Percentiles rank a stretch among this genome's conserved stretches.
Conservation (phyloP, 2,113 vertebrate species). For the Meriones unguiculatus region DNA sequence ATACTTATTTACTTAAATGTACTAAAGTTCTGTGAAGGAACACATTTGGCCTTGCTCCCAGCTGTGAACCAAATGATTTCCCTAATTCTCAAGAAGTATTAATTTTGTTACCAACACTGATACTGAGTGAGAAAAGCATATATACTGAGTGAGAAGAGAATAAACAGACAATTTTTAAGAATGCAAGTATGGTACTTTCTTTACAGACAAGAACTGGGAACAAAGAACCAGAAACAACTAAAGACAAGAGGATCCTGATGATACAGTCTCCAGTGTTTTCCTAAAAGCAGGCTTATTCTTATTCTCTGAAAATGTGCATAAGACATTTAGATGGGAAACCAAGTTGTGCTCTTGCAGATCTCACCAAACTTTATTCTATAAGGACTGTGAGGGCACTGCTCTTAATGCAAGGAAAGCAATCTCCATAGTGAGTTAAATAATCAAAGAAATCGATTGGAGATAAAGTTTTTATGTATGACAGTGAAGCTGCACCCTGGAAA, state of each 20-base stretch:
- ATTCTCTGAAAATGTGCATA: background rate
- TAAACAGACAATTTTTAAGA: background rate
- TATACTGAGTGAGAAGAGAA: background rate
- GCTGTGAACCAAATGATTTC: background rate
- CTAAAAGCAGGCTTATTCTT: background rate
- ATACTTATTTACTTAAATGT: background rate
- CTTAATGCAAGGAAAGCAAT: background rate
- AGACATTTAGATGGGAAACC: background rate
- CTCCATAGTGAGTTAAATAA: background rate
- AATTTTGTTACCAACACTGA: background rate
- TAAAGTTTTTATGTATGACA: background rate
- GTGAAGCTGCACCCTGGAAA: background rate
- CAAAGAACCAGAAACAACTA: background rate
- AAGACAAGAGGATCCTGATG: background rate
- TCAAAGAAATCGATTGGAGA: background rate
- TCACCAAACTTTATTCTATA: constrained; percentile 22
- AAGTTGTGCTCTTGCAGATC: background rate
- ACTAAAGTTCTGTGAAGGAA: background rate
- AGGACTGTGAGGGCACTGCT: background rate
- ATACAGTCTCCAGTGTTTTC: background rate
- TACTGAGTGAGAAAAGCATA: background rate
- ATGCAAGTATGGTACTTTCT: background rate
- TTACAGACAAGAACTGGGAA: background rate
- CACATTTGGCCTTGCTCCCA: background rate
- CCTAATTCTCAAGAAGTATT: background rate